Percentiles rank a stretch among this genome's conserved stretches.
Conservation (phyloP, 2,113 vertebrate genomes). For the Eulemur rufifrons region DNA sequence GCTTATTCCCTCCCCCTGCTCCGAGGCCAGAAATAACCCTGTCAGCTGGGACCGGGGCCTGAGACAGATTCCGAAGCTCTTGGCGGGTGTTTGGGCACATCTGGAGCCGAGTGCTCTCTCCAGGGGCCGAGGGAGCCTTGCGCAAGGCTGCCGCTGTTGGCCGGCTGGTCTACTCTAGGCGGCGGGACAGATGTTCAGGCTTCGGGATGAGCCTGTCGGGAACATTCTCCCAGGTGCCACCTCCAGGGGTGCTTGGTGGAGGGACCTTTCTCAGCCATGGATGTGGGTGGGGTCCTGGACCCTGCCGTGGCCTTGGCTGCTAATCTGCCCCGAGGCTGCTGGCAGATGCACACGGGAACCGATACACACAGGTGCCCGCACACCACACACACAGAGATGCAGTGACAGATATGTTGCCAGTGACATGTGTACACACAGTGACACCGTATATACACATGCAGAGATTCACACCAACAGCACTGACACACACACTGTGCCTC, state of each 20-base stretch:
- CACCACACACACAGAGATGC: not conserved
- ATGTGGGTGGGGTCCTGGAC: not conserved
- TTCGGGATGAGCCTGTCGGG: not conserved
- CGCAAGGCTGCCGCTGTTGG: not conserved
- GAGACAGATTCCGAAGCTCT: not conserved
- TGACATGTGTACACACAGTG: not conserved
- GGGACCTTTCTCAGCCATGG: not conserved
- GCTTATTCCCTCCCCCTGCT: not conserved
- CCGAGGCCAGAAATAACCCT: constrained; percentile 30
- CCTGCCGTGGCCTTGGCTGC: not conserved
- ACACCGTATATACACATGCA: no score
- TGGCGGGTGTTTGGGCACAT: constrained; percentile 52
- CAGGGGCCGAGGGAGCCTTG: not conserved
- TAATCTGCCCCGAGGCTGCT: not conserved
- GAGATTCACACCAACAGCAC: not conserved
- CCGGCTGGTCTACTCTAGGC: not conserved
- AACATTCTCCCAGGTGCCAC: not conserved
- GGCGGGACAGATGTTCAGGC: not conserved
- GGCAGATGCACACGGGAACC: not conserved
- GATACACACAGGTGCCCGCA: not conserved
- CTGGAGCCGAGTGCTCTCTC: not conserved
- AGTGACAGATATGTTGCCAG: not conserved
- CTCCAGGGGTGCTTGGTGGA: not conserved
- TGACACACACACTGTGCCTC: not conserved
- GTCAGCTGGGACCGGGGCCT: not conserved